Evolutionary conservation across 2,113 vertebrate species (phyloP).

Genomic region (Ceyx margarethae): DNA sequence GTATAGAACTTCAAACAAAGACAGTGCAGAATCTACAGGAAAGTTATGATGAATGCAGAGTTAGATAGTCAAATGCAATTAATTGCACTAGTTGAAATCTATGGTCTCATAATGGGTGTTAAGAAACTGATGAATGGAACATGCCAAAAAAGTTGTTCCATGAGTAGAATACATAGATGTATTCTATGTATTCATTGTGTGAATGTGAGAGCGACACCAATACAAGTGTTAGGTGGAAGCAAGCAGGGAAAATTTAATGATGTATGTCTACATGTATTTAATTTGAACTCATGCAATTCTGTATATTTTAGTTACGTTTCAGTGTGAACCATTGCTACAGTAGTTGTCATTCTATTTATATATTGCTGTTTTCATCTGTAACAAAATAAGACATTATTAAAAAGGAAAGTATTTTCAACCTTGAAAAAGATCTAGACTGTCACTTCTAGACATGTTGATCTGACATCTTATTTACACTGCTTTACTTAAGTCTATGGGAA

Average conservation of each 20-base stretch:
- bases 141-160: rapidly evolving
- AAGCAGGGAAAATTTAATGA: not conserved
- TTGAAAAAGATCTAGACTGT: not conserved
- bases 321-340: not conserved
- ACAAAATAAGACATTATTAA: not conserved
- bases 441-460: not conserved
- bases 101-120: not conserved
- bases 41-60: not conserved
- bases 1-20: not conserved
- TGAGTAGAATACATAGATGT: too few relatives aligned
- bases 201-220: not conserved
- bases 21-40: not conserved
- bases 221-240: not conserved
- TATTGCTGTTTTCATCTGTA: not conserved
- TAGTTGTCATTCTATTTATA: not conserved
- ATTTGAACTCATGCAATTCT: not conserved
- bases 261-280: not conserved
- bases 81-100: not conserved
- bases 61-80: not conserved
- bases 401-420: not conserved
- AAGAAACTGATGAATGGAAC: not conserved
- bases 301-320: not conserved
- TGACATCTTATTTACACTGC: not conserved
- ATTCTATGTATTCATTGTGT: not conserved
- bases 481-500: not conserved